phyloP scores from a whole-genome alignment of 2,113 vertebrate species.

The Acrocephalus arundinaceus region DNA sequence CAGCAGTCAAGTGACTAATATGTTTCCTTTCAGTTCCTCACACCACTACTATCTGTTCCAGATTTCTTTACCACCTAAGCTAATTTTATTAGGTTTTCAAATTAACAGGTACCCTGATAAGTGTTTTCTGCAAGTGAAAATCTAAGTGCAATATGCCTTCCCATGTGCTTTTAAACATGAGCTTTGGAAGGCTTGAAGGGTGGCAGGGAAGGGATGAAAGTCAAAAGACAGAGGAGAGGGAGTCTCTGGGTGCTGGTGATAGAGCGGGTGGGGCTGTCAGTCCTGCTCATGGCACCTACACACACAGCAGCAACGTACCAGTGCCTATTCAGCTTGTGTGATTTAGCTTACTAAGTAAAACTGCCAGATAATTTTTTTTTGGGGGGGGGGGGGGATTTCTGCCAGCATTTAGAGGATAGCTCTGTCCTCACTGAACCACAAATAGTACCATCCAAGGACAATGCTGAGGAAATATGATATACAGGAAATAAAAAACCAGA shows the following conservation, averaged over 20 bases:
- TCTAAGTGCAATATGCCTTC: background rate
- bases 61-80: background rate
- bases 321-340: background rate
- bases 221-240: background rate
- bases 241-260: background rate
- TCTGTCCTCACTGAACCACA: conserved; percentile 24
- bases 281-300: background rate
- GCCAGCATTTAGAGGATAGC: background rate
- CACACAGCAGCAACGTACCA: background rate
- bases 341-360: conserved; percentile 43
- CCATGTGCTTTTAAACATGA: accelerated
- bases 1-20: background rate
- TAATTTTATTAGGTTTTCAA: background rate
- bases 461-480: background rate
- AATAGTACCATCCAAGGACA: conserved; percentile 40
- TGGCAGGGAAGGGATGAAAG: background rate
- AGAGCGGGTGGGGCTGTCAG: background rate
- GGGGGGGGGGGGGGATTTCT: background rate
- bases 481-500: background rate
- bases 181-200: background rate
- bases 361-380: conserved; percentile 32
- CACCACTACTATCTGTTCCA: background rate
- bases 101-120: background rate
- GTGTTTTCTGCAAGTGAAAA: background rate
- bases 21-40: conserved; percentile 30